A percentile compares a stretch with the other conserved stretches of the same genome.
phyloP scores from a whole-genome alignment of 2,113 vertebrate species.

The Xerus inauris region DNA sequence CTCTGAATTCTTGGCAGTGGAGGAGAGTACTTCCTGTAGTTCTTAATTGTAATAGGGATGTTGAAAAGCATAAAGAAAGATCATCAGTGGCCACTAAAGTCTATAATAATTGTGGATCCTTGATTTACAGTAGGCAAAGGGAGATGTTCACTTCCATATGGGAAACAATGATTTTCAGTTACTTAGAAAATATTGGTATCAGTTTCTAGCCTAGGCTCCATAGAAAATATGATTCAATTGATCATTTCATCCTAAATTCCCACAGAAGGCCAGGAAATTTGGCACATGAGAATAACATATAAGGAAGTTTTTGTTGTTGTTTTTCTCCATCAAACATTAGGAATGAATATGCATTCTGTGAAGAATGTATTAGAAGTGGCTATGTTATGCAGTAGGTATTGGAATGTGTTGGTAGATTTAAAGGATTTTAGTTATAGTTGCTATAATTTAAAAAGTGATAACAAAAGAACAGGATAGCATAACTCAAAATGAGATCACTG shows the following conservation, averaged over 20 bases:
- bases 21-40: neutral
- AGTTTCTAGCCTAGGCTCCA: neutral
- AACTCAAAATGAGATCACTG: neutral
- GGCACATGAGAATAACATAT: neutral
- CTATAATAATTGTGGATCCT: neutral
- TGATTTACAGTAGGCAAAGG: neutral
- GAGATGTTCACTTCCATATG: neutral
- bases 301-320: neutral
- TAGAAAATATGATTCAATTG: neutral
- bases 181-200: neutral
- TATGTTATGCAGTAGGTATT: neutral
- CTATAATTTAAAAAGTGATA: neutral
- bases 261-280: neutral
- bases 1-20: neutral
- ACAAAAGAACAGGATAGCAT: neutral
- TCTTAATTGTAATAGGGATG: neutral
- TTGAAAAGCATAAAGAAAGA: neutral
- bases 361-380: neutral
- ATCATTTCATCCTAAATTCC: conserved; percentile 17
- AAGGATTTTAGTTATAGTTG: neutral
- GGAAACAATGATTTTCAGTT: neutral
- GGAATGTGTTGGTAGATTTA: neutral
- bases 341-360: neutral
- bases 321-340: neutral
- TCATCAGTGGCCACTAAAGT: neutral